These are phyloP conservation scores for Siphlonurus alternatus DNA, from an alignment of 2,888 invertebrate genomes.

Conservation along the genomic window DNA sequence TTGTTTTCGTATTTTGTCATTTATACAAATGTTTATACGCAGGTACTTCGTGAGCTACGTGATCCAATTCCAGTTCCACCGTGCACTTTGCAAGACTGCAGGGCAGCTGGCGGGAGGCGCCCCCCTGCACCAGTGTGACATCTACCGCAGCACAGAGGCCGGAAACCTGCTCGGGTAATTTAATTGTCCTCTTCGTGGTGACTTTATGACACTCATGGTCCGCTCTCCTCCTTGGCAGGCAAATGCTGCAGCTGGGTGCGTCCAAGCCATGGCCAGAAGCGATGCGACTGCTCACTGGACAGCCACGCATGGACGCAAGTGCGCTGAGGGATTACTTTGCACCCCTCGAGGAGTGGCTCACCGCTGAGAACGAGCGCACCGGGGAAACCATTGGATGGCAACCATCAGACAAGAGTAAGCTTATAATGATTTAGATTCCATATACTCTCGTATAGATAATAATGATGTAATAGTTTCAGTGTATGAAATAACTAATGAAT, in stretches of 20 bases:
- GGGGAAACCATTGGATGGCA: slow-evolving; percentile 5
- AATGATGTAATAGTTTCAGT: no score
- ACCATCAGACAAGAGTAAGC: slow-evolving; percentile 4
- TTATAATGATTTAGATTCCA: no score
- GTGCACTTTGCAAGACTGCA: slow-evolving; percentile 39
- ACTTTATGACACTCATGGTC: no score
- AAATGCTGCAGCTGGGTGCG: slow-evolving; percentile 17
- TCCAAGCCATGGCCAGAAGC: slow-evolving; percentile 24
- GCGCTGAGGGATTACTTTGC: slow-evolving; percentile 25
- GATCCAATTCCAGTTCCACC: slow-evolving; percentile 33
- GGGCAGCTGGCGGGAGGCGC: slow-evolving; percentile 64
- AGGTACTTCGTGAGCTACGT: slow-evolving; percentile 23
- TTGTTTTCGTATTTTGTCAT: no score
- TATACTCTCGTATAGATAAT: no score
- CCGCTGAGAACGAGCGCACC: slow-evolving; percentile 18
- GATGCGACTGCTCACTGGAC: slow-evolving; percentile 26
- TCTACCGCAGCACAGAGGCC: slow-evolving; percentile 73
- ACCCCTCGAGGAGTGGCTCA: slow-evolving; percentile 22
- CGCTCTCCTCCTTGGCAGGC: no score
- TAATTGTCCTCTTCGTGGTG: neutral
- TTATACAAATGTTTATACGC: neutral
- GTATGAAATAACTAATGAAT: no score
- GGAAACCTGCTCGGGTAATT: slow-evolving; percentile 64
- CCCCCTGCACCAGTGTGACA: slow-evolving; percentile 78
- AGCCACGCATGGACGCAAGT: slow-evolving; percentile 20